phyloP scores from a whole-genome alignment of 2,797 vertebrate genomes.

The Gallinago solitaria region DNA sequence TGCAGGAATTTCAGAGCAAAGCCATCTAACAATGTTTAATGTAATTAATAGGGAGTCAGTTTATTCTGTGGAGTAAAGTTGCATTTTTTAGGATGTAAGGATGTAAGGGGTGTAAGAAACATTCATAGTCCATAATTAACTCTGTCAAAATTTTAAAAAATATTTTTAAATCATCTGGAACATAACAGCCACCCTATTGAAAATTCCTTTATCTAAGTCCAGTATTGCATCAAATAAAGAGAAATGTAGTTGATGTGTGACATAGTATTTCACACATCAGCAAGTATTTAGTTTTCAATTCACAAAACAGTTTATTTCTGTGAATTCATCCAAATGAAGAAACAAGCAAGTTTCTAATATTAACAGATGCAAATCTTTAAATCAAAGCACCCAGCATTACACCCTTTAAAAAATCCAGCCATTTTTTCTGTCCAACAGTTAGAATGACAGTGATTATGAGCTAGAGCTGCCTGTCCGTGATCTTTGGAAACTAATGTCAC shows the following conservation, averaged over 20 bases:
- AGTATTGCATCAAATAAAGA: neutral
- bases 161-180: neutral
- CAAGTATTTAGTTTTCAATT: neutral
- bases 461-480: neutral
- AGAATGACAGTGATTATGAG: neutral
- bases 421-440: neutral
- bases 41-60: neutral
- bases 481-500: neutral
- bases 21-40: neutral
- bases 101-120: neutral
- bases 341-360: neutral
- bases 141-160: neutral
- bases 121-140: neutral
- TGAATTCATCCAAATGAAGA: neutral
- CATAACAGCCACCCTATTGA: neutral
- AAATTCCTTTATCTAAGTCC: neutral
- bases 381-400: neutral
- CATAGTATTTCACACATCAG: neutral
- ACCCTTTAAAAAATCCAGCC: neutral
- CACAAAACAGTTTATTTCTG: neutral
- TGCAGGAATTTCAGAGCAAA: neutral
- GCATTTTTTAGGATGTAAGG: neutral
- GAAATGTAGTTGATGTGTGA: neutral
- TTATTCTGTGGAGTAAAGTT: neutral
- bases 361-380: neutral